Conservation (phyloP, 2,797 vertebrate species). For the Steatocranus sp. region DNA sequence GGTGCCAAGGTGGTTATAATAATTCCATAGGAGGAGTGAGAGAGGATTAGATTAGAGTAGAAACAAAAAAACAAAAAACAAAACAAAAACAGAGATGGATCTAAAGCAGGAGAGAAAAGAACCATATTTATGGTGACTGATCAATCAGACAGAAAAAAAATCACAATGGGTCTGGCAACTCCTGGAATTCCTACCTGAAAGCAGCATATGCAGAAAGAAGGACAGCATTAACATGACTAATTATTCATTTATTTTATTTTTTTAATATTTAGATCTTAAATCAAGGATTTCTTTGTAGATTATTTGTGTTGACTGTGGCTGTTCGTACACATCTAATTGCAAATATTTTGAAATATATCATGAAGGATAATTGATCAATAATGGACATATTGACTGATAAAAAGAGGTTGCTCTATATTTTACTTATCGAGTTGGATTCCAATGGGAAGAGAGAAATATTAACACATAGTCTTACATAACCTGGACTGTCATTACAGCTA, state of each 20-base stretch:
- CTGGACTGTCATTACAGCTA: neutral
- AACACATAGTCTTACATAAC: neutral
- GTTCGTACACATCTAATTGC: neutral
- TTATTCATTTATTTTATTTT: neutral
- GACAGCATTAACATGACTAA: neutral
- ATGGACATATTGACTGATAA: neutral
- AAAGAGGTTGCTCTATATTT: neutral
- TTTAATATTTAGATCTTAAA: neutral
- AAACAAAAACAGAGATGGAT: neutral
- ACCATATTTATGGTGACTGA: neutral
- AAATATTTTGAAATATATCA: neutral
- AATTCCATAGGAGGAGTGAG: constrained; percentile 7
- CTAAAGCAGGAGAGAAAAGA: neutral
- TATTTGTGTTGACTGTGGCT: neutral
- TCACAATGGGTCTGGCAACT: neutral
- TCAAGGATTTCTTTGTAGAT: neutral
- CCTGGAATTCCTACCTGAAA: neutral
- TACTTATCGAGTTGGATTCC: neutral
- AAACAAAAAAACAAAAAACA: neutral
- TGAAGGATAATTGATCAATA: neutral
- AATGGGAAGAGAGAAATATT: neutral
- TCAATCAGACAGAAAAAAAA: neutral
- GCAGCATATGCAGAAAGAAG: neutral
- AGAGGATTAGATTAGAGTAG: neutral
- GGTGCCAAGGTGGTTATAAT: constrained; percentile 17